These are phyloP conservation scores for Odontesthes bonariensis DNA, from an alignment of 2,113 vertebrate genomes.

Conservation along the genomic window DNA sequence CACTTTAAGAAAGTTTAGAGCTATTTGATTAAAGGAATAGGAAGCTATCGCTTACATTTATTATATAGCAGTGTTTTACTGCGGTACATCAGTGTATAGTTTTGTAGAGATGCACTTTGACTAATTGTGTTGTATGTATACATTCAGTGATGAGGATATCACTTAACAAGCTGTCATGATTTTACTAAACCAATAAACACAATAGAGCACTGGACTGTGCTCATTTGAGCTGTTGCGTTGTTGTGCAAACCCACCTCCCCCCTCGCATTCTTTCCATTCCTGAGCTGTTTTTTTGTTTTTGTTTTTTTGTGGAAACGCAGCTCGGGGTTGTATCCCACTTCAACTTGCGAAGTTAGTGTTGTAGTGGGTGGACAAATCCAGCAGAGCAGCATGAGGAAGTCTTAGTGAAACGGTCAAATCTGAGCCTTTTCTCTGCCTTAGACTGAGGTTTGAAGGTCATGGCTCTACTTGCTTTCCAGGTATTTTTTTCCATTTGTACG, in stretches of 20 bases:
- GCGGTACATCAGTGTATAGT: slow-evolving; percentile 14
- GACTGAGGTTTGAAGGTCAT: slow-evolving; percentile 53
- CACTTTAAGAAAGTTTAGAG: slow-evolving; percentile 8
- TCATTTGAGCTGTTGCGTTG: slow-evolving; percentile 24
- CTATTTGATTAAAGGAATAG: slow-evolving; percentile 15
- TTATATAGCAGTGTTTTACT: slow-evolving; percentile 16
- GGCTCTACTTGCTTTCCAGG: slow-evolving; percentile 47
- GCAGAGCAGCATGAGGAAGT: background rate
- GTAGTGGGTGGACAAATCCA: slow-evolving; percentile 23
- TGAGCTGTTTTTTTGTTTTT: slow-evolving; percentile 16
- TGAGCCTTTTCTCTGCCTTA: slow-evolving; percentile 36
- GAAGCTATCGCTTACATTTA: slow-evolving; percentile 17
- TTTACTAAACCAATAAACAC: slow-evolving; percentile 62
- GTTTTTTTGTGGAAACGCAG: slow-evolving; percentile 22
- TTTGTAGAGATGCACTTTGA: slow-evolving; percentile 20
- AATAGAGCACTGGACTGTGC: slow-evolving; percentile 27
- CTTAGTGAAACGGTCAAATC: slow-evolving; percentile 17
- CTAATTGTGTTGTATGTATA: slow-evolving; percentile 22
- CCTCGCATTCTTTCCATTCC: slow-evolving; percentile 43
- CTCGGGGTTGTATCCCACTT: slow-evolving; percentile 18
- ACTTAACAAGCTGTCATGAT: slow-evolving; percentile 32
- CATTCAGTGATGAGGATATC: slow-evolving; percentile 12
- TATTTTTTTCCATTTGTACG: slow-evolving; percentile 51
- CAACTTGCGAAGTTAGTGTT: slow-evolving; percentile 1
- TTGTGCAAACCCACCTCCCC: background rate